phyloP scores from a whole-genome alignment of 2,888 invertebrate genomes.

The Apamea sordens region DNA sequence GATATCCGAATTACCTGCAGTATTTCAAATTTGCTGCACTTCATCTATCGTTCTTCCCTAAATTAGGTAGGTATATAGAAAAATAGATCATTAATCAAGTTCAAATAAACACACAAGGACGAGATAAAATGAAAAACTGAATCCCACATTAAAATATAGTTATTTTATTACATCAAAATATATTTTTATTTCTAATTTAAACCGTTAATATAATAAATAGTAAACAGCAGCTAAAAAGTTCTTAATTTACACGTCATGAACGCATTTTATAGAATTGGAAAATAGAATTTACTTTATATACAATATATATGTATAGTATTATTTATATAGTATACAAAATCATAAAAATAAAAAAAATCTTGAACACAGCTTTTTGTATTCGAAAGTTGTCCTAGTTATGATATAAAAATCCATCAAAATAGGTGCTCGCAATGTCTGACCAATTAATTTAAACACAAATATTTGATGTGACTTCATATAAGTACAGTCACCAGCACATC shows the following conservation, averaged over 20 bases:
- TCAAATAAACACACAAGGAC: background rate
- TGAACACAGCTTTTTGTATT: background rate
- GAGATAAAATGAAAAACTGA: slow-evolving; percentile 7
- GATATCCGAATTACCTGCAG: background rate
- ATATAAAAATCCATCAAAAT: background rate
- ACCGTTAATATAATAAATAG: background rate
- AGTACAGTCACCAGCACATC: too few species aligned
- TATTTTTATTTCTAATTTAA: background rate
- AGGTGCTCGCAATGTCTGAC: background rate
- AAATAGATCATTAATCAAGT: background rate
- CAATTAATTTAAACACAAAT: background rate
- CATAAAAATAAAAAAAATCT: too few species aligned
- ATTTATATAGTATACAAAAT: background rate
- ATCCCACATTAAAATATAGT: background rate
- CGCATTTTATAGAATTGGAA: background rate
- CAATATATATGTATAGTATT: too few species aligned
- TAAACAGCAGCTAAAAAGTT: background rate
- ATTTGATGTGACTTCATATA: background rate
- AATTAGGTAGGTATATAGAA: background rate
- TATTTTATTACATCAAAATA: background rate
- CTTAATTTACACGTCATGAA: background rate
- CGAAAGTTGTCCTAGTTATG: background rate
- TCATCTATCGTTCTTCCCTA: background rate
- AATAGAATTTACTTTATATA: background rate
- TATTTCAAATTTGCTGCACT: too few species aligned